phyloP scores from a whole-genome alignment of 2,797 vertebrate species.

The Prionace glauca region DNA sequence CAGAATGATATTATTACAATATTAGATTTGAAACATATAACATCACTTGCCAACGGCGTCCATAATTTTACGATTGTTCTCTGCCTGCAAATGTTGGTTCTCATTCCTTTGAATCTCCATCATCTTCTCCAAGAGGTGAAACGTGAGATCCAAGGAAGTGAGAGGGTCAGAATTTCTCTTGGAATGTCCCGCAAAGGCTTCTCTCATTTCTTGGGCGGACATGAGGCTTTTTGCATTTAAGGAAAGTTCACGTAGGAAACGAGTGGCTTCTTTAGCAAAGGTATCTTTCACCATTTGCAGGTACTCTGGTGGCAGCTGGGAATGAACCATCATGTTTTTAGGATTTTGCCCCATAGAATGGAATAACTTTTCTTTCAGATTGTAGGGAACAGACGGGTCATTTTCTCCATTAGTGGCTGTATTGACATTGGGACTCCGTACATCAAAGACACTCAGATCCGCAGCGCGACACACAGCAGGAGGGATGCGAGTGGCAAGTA shows the following conservation, averaged over 20 bases:
- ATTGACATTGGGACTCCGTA: constrained; percentile 50
- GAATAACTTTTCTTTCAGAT: constrained; percentile 53
- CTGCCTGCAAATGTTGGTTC: constrained; percentile 76
- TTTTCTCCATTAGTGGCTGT: constrained; percentile 52
- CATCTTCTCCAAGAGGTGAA: constrained; percentile 86
- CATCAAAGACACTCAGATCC: constrained; percentile 50
- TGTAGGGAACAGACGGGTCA: constrained; percentile 50
- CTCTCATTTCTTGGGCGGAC: constrained; percentile 42
- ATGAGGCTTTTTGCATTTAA: constrained; percentile 39
- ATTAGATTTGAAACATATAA: not conserved
- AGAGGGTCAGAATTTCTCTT: constrained; percentile 71
- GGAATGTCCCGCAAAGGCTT: constrained; percentile 48
- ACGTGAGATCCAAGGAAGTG: constrained; percentile 88
- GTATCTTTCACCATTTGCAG: constrained; percentile 42
- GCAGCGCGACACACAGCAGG: constrained; percentile 56
- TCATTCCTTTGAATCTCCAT: constrained; percentile 78
- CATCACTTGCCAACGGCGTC: constrained; percentile 81
- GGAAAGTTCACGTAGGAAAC: constrained; percentile 42
- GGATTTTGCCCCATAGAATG: constrained; percentile 47
- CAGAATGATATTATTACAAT: not conserved
- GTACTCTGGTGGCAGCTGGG: constrained; percentile 41
- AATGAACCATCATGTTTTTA: constrained; percentile 39
- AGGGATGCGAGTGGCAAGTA: constrained; percentile 56
- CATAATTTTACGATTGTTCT: constrained; percentile 76
- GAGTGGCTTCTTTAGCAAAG: constrained; percentile 42